Base-by-base conservation (phyloP, 1,140 invertebrate genomes). In the Apocrypta bakeri region DNA sequence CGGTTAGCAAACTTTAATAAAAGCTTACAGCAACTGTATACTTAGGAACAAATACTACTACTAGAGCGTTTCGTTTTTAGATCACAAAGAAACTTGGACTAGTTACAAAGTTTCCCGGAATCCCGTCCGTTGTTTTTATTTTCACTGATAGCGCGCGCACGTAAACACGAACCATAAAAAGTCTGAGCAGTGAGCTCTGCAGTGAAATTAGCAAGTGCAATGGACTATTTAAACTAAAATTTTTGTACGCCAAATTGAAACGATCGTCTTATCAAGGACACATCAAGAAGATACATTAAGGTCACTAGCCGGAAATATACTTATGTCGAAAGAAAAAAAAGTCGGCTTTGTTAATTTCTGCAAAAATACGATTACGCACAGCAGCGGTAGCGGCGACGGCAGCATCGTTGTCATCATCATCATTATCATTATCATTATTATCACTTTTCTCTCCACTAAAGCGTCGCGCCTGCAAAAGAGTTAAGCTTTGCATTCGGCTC, bases 401-500 rank as follows among this genome's bases (percentile, higher is more conserved):
- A 56, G 17, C 48, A 17, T 48, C 42, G n/a, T 56, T 17, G n/a
- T 56, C 48, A 66, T 27, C 25, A 66, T 66, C 64, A n/a, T n/a
- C n/a, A n/a, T n/a, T n/a, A n/a, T n/a, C n/a, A n/a, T n/a, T n/a
- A n/a, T n/a, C n/a, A n/a, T n/a, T n/a, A n/a, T n/a, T n/a, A n/a
- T n/a, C n/a, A n/a, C n/a, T n/a, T n/a, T n/a, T n/a, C n/a, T n/a
- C n/a, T n/a, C n/a, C n/a, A n/a, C n/a, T n/a, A 66, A 66, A 66
- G 64, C 64, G 8, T 2, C 31, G 29, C 31, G 68, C 11, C 11
- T 37, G 27, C 31, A 17, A 25, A n/a, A 25, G 63, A 66, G 33
- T 42, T 73, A 29, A 31, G 25, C n/a, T 40, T 73, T 73, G 31
- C 71, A 37, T 42, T 73, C 31, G 71, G n/a, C 33, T 25, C 9